These are phyloP conservation scores for Pelobates cultripes DNA, from an alignment of 2,797 vertebrate genomes.

Conservation along the genomic window DNA sequence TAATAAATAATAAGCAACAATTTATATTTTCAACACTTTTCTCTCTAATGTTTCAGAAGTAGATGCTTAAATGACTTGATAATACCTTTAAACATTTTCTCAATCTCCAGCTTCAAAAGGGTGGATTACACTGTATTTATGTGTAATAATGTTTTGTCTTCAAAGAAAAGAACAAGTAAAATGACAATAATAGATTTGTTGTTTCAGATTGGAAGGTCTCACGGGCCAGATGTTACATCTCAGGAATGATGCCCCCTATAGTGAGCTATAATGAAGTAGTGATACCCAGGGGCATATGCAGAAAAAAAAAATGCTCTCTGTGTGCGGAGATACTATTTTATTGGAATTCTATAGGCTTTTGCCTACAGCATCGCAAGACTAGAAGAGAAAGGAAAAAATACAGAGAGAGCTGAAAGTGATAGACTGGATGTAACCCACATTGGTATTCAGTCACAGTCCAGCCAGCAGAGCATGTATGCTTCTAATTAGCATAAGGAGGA, in stretches of 20 bases:
- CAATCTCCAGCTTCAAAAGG: neutral
- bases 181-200: conserved; percentile 72
- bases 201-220: conserved; percentile 71
- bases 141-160: conserved; percentile 57
- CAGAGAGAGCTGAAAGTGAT: conserved; percentile 29
- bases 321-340: conserved; percentile 54
- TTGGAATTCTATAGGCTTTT: conserved; percentile 48
- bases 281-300: conserved; percentile 52
- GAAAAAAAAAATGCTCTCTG: conserved; percentile 2
- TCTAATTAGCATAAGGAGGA: conserved; percentile 56
- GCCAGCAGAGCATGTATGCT: conserved; percentile 51
- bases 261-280: conserved; percentile 69
- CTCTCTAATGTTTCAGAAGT: neutral
- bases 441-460: conserved; percentile 56
- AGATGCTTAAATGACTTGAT: neutral
- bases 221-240: conserved; percentile 71
- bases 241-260: conserved; percentile 67
- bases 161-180: conserved; percentile 61
- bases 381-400: conserved; percentile 26
- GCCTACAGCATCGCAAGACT: conserved; percentile 50
- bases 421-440: conserved; percentile 50
- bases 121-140: neutral
- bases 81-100: neutral
- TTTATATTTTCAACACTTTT: too few relatives aligned
- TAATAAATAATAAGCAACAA: too few relatives aligned